A percentile compares a stretch with the other conserved stretches of the same genome.
Evolutionary conservation across 2,113 vertebrate genomes (phyloP).

Genomic region (Thalassoma bifasciatum): DNA sequence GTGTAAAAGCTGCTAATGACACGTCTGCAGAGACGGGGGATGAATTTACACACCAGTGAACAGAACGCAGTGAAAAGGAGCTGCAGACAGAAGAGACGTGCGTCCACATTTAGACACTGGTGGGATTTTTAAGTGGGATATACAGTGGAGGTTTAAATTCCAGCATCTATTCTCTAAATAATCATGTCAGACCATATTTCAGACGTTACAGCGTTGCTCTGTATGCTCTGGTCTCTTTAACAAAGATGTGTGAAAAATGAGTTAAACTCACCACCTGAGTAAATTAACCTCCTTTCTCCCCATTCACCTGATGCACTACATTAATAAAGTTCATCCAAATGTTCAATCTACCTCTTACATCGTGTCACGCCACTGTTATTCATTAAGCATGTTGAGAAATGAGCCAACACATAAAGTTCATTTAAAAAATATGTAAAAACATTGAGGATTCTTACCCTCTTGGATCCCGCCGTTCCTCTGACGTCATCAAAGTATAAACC

Average conservation of each 20-base stretch:
- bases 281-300: not conserved
- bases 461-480: no score
- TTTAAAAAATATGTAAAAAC: no score
- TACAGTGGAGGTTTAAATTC: not conserved
- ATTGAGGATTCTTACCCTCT: no score
- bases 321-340: not conserved
- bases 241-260: not conserved
- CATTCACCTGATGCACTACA: no score
- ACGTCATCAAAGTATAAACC: no score
- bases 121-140: not conserved
- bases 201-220: no score
- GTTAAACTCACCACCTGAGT: not conserved
- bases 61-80: not conserved
- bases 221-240: no score
- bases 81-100: not conserved
- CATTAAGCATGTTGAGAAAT: no score
- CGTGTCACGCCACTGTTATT: no score
- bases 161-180: not conserved
- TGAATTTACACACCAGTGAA: conserved; percentile 18
- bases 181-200: not conserved
- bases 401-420: no score
- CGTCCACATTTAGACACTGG: not conserved
- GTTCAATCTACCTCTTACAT: no score
- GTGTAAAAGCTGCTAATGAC: conserved; percentile 38
- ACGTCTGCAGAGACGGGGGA: not conserved